Base-by-base conservation (phyloP, 2,888 invertebrate genomes). In the Pseudeuparius sepicola region DNA sequence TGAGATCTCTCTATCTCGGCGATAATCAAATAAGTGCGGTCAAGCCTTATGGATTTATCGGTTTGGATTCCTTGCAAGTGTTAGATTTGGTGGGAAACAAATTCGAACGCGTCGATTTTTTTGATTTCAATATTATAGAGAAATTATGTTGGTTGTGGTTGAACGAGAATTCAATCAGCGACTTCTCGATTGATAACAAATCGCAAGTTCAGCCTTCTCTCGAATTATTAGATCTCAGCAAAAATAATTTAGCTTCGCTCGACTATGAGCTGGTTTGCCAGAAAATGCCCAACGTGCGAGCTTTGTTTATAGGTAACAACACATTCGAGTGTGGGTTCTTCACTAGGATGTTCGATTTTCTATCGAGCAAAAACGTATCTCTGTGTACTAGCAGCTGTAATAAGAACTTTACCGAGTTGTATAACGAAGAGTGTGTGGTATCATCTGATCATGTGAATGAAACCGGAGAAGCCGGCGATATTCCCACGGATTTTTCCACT, bases 1-100 rank as follows among this genome's bases (percentile, higher is more conserved):
- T 65, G 14, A 56, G 54, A 39, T 49, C 46, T 32, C 43, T 65
- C 12, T 51, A 61, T 44, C 48, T 65, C 34, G 60, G 64, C 2
- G 53, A 52, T 30, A 66, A 67, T 48, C 51, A 59, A 4, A 52
- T 66, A 11, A 46, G 45, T n/a, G 40, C 34, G 2, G 43, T 67
- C 11, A 52, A 59, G 41, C 55, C 53, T 4, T 60, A 60, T 31
- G 60, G 60, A 14, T 54, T 62, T 11, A 49, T 61, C 10, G 62
- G 62, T 2, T 47, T 62, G 27, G 54, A 59, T 42, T 52, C 51
- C 12, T 42, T 62, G 14, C 44, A 55, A 41, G 45, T 57, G 24
- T 45, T 61, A 14, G 61, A 61, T 45, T 45, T 62, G 33, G 52
- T 54, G 4, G 43, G 48, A 10, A 62, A 62, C 35, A 41, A 50